Evolutionary conservation across 2,888 invertebrate genomes (phyloP), one percentile per base, ranked within the genome.

Genomic region (Diabrotica balteata): DNA sequence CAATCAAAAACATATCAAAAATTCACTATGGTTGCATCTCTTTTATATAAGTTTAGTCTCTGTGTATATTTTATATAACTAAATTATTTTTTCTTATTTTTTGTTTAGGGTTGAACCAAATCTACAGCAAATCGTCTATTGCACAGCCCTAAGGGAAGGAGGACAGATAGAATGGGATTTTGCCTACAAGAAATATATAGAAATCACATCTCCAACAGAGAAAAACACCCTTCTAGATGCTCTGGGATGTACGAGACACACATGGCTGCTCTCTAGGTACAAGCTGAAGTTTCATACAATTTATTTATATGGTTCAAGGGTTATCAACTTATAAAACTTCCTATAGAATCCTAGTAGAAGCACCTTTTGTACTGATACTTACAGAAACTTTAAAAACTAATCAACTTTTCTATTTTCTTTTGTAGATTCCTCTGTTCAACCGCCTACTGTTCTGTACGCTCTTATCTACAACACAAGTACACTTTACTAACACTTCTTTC

Each of bases 141-240:
- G 92, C 76, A 88, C 88, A 4, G 90, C 89, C 0, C 84, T 92
- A 49, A 84, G 87, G 47, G 86, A 88, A 74, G 91, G 91, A 0
- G 87, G 87, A 0, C 86, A 86, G 72, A 84, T 84, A 8, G 91
- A 91, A 80, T 93, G 92, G 92, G 85, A 90, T 67, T 90, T 89
- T 77, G 88, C 89, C 22, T 89, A 88, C 79, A 82, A 87, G 17
- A 81, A 84, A 68, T 89, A 87, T 77, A 75, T 83, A 57, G 79
- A 79, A 7, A 80, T 85, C 0, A 83, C 84, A 55, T 87, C 88
- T 10, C 89, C 88, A 0, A 85, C 88, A 0, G 91, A 92, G 76
- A 89, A 89, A 75, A 86, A 86, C 61, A 85, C 86, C 47, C 84
- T 92, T 7, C 82, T 91, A 10, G 82, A 84, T 9, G 85, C 88